phyloP scores from a whole-genome alignment of 2,888 invertebrate genomes.

The Conchocele bisecta region DNA sequence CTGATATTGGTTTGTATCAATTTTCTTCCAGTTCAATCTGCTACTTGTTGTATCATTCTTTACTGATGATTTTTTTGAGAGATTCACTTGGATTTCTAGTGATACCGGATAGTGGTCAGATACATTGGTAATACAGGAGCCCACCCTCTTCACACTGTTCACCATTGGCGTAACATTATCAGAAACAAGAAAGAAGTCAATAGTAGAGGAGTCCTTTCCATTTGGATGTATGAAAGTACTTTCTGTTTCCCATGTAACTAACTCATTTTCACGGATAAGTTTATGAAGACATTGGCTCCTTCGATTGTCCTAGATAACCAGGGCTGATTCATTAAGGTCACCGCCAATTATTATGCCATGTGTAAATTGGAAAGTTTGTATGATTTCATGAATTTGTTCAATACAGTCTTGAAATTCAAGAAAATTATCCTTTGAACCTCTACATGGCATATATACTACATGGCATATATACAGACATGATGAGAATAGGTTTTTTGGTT shows the following conservation, averaged over 20 bases:
- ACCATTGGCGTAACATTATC: neutral
- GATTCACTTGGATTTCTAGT: neutral
- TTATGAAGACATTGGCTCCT: neutral
- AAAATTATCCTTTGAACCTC: neutral
- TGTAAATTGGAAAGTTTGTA: constrained; percentile 1
- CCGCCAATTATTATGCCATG: constrained; percentile 18
- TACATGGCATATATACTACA: too few relatives aligned
- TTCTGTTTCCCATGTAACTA: neutral
- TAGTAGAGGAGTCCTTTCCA: constrained; percentile 26
- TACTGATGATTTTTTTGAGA: neutral
- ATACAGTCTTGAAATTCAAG: constrained; percentile 7
- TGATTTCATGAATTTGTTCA: constrained; percentile 17
- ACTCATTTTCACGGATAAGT: constrained; percentile 8
- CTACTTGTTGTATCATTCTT: neutral
- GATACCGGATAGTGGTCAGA: constrained; percentile 26
- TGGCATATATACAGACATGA: constrained; percentile 15
- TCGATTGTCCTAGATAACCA: neutral
- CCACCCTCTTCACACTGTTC: neutral
- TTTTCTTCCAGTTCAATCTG: too few relatives aligned
- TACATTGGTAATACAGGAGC: neutral
- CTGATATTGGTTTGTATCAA: neutral
- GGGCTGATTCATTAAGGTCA: constrained; percentile 13
- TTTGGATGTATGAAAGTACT: constrained; percentile 19
- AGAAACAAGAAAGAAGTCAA: constrained; percentile 9
- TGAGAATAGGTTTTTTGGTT: neutral